A percentile compares a stretch with the other conserved stretches of the same genome.
phyloP scores from a whole-genome alignment of 2,888 invertebrate species.

The Eupeodes latifasciatus region DNA sequence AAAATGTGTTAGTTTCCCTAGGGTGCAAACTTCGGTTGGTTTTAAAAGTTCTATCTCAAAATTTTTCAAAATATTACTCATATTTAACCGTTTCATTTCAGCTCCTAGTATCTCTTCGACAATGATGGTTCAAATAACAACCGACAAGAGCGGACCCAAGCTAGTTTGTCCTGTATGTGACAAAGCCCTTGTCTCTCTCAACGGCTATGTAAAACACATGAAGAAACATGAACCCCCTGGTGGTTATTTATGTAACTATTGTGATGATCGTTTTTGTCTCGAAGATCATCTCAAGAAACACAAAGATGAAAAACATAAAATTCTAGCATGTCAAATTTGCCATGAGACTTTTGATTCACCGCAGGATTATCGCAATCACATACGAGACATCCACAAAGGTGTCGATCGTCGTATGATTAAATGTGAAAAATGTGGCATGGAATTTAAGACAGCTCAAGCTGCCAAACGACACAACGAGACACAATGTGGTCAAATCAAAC shows the following conservation, averaged over 20 bases:
- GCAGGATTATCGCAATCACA: conserved; percentile 82
- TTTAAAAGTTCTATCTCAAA: too few species aligned
- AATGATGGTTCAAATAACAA: conserved; percentile 82
- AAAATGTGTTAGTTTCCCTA: too few species aligned
- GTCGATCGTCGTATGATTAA: conserved; percentile 82
- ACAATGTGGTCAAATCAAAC: conserved; percentile 84
- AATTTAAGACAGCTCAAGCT: conserved; percentile 83
- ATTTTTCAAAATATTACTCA: too few species aligned
- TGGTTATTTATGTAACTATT: conserved; percentile 83
- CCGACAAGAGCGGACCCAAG: conserved; percentile 81
- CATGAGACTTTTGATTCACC: conserved; percentile 80
- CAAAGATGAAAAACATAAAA: conserved; percentile 79
- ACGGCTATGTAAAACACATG: conserved; percentile 83
- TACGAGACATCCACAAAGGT: conserved; percentile 82
- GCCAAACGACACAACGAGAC: conserved; percentile 82
- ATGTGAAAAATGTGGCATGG: conserved; percentile 84
- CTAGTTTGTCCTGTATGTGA: conserved; percentile 82
- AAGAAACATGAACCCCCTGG: conserved; percentile 83
- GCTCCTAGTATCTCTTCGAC: neutral
- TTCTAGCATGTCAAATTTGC: conserved; percentile 83
- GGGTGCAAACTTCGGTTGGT: too few species aligned
- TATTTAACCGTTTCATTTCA: neutral
- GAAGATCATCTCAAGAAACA: conserved; percentile 81
- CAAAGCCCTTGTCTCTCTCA: conserved; percentile 80
- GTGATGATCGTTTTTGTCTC: conserved; percentile 81